phyloP scores from a whole-genome alignment of 2,113 vertebrate genomes.

The Burhinus oedicnemus region DNA sequence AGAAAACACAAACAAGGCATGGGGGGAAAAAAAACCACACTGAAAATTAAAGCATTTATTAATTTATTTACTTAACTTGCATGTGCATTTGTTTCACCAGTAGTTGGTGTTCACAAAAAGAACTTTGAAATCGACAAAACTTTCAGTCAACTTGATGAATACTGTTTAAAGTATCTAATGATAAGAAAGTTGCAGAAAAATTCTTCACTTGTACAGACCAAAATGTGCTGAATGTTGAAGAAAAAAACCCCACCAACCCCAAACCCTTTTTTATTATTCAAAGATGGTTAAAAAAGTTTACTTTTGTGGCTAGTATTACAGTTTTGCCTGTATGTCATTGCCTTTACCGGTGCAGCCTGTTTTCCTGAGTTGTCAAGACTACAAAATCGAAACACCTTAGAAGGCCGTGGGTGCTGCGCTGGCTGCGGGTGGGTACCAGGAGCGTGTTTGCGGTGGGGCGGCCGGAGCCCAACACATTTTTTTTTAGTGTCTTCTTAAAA shows the following conservation, averaged over 20 bases:
- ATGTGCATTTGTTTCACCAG: constrained; percentile 72
- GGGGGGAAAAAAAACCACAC: not conserved
- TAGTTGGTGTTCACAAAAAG: constrained; percentile 65
- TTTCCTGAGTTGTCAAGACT: constrained; percentile 63
- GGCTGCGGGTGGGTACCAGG: accelerated
- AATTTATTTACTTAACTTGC: constrained; percentile 73
- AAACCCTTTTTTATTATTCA: constrained; percentile 39
- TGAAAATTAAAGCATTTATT: constrained; percentile 56
- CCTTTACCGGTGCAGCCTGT: constrained; percentile 20
- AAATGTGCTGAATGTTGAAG: constrained; percentile 71
- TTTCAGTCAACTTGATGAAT: constrained; percentile 65
- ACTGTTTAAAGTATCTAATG: constrained; percentile 59
- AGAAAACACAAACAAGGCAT: not conserved
- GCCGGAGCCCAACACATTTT: not conserved
- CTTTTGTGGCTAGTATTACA: not conserved
- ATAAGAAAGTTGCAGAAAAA: constrained; percentile 79
- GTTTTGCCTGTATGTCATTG: not conserved
- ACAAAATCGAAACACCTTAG: not conserved
- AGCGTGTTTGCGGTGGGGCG: accelerated
- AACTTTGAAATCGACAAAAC: constrained; percentile 56
- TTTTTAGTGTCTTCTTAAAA: not conserved
- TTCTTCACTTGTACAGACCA: constrained; percentile 46
- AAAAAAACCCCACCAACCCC: not conserved
- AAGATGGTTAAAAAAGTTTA: constrained; percentile 57
- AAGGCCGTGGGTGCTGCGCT: not conserved